Evolutionary conservation across 2,797 vertebrate species (phyloP), one percentile per base, ranked within the genome.

Genomic region (Odontamblyopus rebecca): DNA sequence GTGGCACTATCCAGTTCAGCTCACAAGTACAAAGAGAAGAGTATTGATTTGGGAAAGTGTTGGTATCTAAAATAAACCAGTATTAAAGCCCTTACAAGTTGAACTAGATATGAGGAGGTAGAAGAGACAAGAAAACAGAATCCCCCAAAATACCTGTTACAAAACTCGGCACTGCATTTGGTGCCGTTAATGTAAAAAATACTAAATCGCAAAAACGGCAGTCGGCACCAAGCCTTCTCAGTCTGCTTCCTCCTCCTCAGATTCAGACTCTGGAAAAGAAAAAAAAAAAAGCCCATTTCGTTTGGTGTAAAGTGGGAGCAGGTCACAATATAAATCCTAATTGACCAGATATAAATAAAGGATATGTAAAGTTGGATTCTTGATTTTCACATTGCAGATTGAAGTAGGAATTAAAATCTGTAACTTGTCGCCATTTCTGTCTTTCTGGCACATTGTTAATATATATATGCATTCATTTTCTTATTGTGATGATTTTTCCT

Each of bases 161-260:
- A 91, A 92, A 94, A 94, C 85, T 84, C 81, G 91, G 91, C 94
- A 95, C 94, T 94, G 93, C 91, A 95, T 94, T 93, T 72, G 92
- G 57, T 93, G 93, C 94, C 92, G 86, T 92, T 93, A 91, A 91
- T 92, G 91, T 68, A 26, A 76, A 85, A 79, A 82, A 67, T 80
- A 67, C 50, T 56, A 79, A 82, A 82, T 75, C 53, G 68, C 53
- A 32, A 63, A 63, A 63, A 85, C 73, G 72, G 74, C 73, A 63
- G 79, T 75, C 73, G 72, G 88, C 84, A 85, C 83, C 85, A 8
- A 92, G 61, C 84, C 91, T 91, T 85, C 62, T 97, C 91, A 97
- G 93, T 97, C 95, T 73, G 94, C 94, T 64, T 97, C 96, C 90
- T 98, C 96, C 63, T 93, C 95, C 86, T 98, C 97, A 65, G 96